These are phyloP conservation scores for Megathymus violae DNA, from an alignment of 1,140 invertebrate genomes.

Conservation along the genomic window DNA sequence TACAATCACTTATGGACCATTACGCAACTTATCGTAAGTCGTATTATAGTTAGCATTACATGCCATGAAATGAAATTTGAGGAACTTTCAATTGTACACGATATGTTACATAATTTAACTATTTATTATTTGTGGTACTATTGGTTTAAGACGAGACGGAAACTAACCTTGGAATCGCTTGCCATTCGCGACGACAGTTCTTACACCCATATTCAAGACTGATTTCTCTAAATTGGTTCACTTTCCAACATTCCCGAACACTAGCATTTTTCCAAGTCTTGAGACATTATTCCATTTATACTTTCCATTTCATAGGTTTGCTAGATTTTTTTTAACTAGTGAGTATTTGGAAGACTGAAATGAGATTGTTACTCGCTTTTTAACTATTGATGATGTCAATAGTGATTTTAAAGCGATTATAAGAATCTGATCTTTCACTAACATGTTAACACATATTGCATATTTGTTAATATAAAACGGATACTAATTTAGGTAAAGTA, in stretches of 20 bases:
- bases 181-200: constrained; percentile 53
- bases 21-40: constrained; percentile 58
- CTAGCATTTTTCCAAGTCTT: constrained; percentile 42
- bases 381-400: constrained; percentile 72
- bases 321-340: constrained; percentile 52
- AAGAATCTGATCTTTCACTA: constrained; percentile 46
- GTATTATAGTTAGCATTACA: constrained; percentile 56
- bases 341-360: constrained; percentile 63
- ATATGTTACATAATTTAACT: constrained; percentile 66
- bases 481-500: too few species aligned
- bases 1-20: constrained; percentile 76
- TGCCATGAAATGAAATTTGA: constrained; percentile 48
- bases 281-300: constrained; percentile 32
- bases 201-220: constrained; percentile 74
- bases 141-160: constrained; percentile 53
- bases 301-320: constrained; percentile 48
- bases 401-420: constrained; percentile 60
- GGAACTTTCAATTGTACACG: constrained; percentile 47
- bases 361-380: constrained; percentile 60
- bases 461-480: constrained; percentile 14
- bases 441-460: constrained; percentile 41
- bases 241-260: constrained; percentile 55
- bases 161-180: constrained; percentile 55
- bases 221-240: constrained; percentile 74
- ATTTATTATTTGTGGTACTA: constrained; percentile 75